Evolutionary conservation across 2,797 vertebrate species (phyloP).

Genomic region (Cuculus canorus): DNA sequence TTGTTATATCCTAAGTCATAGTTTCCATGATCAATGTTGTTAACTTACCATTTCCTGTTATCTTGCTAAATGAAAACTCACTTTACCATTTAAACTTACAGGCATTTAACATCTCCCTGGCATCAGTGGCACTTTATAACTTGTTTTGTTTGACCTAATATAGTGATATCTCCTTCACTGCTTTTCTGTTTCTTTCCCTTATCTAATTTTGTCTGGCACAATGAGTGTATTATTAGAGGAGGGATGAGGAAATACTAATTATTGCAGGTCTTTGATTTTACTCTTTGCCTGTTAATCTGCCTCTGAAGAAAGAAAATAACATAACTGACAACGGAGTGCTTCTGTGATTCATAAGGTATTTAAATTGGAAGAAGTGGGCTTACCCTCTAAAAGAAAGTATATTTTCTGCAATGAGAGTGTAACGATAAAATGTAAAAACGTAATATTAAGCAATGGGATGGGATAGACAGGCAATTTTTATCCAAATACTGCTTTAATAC

Average conservation of each 20-base stretch:
- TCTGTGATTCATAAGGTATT: background rate
- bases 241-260: background rate
- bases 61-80: background rate
- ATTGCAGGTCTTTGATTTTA: background rate
- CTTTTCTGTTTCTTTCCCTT: background rate
- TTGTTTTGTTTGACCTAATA: conserved; percentile 6
- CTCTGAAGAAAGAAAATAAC: background rate
- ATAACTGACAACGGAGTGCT: background rate
- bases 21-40: background rate
- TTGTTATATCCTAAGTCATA: background rate
- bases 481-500: background rate
- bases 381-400: background rate
- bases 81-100: background rate
- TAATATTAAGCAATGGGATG: background rate
- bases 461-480: background rate
- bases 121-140: background rate
- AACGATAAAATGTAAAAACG: background rate
- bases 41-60: background rate
- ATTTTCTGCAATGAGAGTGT: background rate
- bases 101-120: background rate
- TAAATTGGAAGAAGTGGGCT: background rate
- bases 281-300: background rate
- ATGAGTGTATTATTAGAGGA: background rate
- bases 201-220: background rate
- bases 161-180: background rate